Evolutionary conservation across 2,113 vertebrate genomes (phyloP).

Genomic region (rat (Rattus norvegicus)): GRCr8 NC_086023.1:101279501-101280000

Average conservation of each 20-base stretch:
- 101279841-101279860: background rate
- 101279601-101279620: background rate
- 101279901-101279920: constrained; percentile 10
- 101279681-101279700: no score
- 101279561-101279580: no score
- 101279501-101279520: no score
- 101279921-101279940: background rate
- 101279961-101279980: background rate
- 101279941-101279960: constrained; percentile 34
- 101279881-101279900: background rate
- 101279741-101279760: background rate
- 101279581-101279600: background rate
- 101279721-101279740: no score
- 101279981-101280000: constrained; percentile 19
- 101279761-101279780: background rate
- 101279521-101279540: background rate
- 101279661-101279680: background rate
- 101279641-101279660: background rate
- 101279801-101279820: background rate
- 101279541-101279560: no score
- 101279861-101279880: background rate
- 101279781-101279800: background rate
- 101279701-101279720: background rate
- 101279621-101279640: background rate
- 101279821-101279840: constrained; percentile 36